Conservation (phyloP, 2,797 vertebrate species). For the Triplophysa yarkandensis region DNA sequence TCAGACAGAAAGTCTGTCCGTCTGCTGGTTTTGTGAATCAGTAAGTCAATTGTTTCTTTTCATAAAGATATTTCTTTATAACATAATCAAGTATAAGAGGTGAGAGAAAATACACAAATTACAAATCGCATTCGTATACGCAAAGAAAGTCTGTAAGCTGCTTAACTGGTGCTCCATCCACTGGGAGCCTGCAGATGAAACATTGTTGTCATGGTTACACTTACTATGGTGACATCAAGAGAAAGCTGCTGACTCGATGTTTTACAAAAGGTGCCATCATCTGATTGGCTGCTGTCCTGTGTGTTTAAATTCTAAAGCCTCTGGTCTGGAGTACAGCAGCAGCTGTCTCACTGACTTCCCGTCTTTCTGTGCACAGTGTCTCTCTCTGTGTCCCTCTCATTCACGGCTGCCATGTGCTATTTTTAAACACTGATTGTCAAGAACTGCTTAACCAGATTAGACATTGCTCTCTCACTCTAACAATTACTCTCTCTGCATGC, state of each 20-base stretch:
- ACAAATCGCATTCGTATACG: too few species aligned
- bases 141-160: not conserved
- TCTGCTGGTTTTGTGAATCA: not conserved
- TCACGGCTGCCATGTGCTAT: slow-evolving; percentile 43
- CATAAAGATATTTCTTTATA: not conserved
- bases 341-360: not conserved
- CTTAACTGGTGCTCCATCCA: slow-evolving; percentile 50
- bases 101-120: too few species aligned
- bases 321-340: not conserved
- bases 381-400: slow-evolving; percentile 16
- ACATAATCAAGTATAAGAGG: too few species aligned
- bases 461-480: slow-evolving; percentile 23
- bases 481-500: not conserved
- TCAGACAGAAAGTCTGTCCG: slow-evolving; percentile 18
- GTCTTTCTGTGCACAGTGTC: slow-evolving; percentile 21
- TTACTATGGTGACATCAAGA: slow-evolving; percentile 54
- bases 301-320: slow-evolving; percentile 29
- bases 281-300: slow-evolving; percentile 42
- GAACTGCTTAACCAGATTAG: slow-evolving; percentile 55
- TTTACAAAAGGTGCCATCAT: slow-evolving; percentile 5
- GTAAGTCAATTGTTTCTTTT: too few species aligned
- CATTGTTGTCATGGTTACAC: slow-evolving; percentile 59
- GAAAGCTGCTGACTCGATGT: slow-evolving; percentile 21
- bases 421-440: slow-evolving; percentile 55
- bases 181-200: slow-evolving; percentile 51